These are phyloP conservation scores for Ophiodon elongatus DNA, from an alignment of 2,113 vertebrate genomes.

Conservation along the genomic window DNA sequence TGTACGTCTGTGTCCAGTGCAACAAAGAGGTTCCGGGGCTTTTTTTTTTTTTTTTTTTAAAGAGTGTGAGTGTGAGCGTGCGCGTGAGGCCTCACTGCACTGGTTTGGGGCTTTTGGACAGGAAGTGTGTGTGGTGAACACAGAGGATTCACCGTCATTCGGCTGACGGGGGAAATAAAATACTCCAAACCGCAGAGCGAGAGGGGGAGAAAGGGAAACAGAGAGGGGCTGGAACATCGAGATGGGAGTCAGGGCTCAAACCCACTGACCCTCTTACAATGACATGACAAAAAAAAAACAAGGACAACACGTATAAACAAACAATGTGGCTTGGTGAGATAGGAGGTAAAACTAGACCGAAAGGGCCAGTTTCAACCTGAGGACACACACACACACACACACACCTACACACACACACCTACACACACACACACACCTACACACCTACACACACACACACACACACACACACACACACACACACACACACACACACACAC, in stretches of 20 bases:
- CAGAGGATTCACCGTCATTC: slow-evolving; percentile 67
- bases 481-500: no score
- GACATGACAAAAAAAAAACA: slow-evolving; percentile 51
- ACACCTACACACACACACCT: no score
- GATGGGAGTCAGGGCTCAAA: slow-evolving; percentile 65
- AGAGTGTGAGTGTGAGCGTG: slow-evolving; percentile 28
- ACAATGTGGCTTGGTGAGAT: slow-evolving; percentile 28
- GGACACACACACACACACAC: no score
- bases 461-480: neutral
- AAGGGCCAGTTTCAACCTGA: neutral
- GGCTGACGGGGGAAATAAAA: slow-evolving; percentile 73
- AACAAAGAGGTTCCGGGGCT: slow-evolving; percentile 29
- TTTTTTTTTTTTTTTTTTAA: slow-evolving; percentile 22
- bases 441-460: neutral
- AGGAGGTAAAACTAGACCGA: slow-evolving; percentile 11
- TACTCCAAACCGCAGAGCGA: slow-evolving; percentile 62
- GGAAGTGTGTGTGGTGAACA: slow-evolving; percentile 66
- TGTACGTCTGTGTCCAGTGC: slow-evolving; percentile 19
- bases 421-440: no score
- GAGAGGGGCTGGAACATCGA: slow-evolving; percentile 51
- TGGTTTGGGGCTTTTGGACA: slow-evolving; percentile 63
- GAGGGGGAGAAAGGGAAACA: slow-evolving; percentile 24
- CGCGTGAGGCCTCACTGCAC: slow-evolving; percentile 45
- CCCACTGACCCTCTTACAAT: slow-evolving; percentile 65
- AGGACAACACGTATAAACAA: slow-evolving; percentile 43